Conservation (phyloP, 2,797 vertebrate species). For the Triplophysa bombifrons region DNA sequence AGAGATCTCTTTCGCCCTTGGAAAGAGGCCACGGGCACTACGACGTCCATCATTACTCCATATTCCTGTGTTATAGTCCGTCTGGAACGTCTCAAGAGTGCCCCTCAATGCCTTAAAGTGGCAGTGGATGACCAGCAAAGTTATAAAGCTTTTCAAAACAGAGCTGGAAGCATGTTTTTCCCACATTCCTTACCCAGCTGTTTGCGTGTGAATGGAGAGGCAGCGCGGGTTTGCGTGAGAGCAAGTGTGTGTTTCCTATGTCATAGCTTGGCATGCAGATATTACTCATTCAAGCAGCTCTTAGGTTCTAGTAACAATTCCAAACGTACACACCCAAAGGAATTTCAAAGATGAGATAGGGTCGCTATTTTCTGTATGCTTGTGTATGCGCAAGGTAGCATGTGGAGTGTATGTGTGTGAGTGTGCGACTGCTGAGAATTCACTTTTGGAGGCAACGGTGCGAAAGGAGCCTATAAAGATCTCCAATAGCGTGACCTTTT, state of each 20-base stretch:
- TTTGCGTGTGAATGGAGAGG: conserved; percentile 48
- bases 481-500: conserved; percentile 47
- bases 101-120: conserved; percentile 33
- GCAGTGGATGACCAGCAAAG: conserved; percentile 39
- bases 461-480: conserved; percentile 38
- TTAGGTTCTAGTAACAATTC: conserved; percentile 6
- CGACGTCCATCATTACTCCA: background rate
- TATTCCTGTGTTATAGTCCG: conserved; percentile 17
- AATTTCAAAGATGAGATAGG: conserved; percentile 14
- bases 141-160: conserved; percentile 29
- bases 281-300: background rate
- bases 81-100: conserved; percentile 33
- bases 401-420: conserved; percentile 20
- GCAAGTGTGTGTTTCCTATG: conserved; percentile 26
- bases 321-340: background rate
- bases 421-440: conserved; percentile 39
- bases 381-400: conserved; percentile 22
- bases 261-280: conserved; percentile 38
- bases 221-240: conserved; percentile 48
- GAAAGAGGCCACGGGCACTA: background rate
- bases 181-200: conserved; percentile 57
- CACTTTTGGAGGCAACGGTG: background rate
- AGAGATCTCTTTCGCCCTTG: background rate
- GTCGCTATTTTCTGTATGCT: conserved; percentile 31
- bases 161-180: conserved; percentile 51